These are phyloP conservation scores for Lissonota sp. DNA, from an alignment of 2,888 invertebrate genomes.

Conservation along the genomic window DNA sequence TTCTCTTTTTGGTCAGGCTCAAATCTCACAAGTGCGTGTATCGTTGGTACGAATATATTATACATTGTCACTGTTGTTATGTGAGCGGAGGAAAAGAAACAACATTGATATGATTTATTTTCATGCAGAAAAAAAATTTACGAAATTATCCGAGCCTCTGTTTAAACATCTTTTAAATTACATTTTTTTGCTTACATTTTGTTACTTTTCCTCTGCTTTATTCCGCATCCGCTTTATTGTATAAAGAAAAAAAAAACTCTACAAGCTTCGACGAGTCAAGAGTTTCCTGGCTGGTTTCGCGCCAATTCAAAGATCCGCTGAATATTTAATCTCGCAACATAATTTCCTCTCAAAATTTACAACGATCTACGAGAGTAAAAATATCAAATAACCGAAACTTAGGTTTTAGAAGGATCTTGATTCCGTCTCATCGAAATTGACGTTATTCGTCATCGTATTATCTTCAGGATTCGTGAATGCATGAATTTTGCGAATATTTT, in stretches of 20 bases:
- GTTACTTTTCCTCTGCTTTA: constrained; percentile 55
- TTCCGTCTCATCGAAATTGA: background rate
- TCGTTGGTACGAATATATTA: background rate
- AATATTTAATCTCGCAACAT: background rate
- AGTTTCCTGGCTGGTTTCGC: background rate
- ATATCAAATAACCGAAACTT: background rate
- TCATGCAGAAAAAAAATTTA: too few relatives aligned
- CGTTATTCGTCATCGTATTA: too few relatives aligned
- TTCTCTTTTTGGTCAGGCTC: too few relatives aligned
- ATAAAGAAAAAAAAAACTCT: constrained; percentile 21
- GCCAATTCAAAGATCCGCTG: constrained; percentile 2
- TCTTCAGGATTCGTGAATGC: constrained; percentile 30
- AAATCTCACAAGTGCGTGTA: too few relatives aligned
- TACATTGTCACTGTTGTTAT: constrained; percentile 28
- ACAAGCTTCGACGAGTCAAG: constrained; percentile 7
- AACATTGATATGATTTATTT: background rate
- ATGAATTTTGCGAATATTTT: background rate
- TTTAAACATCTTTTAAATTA: too few relatives aligned
- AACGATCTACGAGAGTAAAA: background rate
- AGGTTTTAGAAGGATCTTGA: background rate
- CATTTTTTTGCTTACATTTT: background rate
- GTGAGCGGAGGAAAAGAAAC: constrained; percentile 59
- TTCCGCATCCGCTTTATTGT: constrained; percentile 42
- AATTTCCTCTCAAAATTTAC: constrained; percentile 14
- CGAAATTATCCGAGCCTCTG: too few relatives aligned